Base-by-base conservation (phyloP, 2,797 vertebrate species). In the Microctenopoma steveboyesi region DNA sequence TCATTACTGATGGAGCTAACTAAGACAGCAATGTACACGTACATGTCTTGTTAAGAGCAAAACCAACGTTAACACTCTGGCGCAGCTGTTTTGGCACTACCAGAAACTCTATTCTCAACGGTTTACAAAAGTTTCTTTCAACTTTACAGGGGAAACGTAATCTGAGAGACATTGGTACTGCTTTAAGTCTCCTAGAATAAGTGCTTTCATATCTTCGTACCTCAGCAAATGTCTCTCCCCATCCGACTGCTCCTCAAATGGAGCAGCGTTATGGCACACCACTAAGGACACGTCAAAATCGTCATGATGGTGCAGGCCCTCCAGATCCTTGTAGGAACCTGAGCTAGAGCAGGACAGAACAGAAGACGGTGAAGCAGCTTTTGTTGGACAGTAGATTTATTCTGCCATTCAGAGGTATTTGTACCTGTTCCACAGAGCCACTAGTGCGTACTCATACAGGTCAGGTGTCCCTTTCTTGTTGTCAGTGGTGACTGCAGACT, bases 231-330 rank as follows among this genome's bases (percentile, higher is more conserved):
- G 96, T 71, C 95, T 92, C 87, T 99, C 97, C 14, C 93, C 95
- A n/a, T 99, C 97, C 0, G 95, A 95, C 91, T 98, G 97, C 67
- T 99, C 97, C 88, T 99, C 97, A 67, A 99, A 98, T 0, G 97
- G 97, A 39, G 88, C 95, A 0, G 97, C 96, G 0, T 95, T 95
- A 81, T 99, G 98, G 79, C 96, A 98, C 67, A 99, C 96, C 68
- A 99, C 94, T 78, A 99, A 92, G 30, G 98, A 98, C 64, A 99
- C 98, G 0, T 99, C 98, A 1, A 99, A 99, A 84, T 98, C 98
- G 10, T 99, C 98, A 0, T 98, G 96, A 88, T 98, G 97, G 60
- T 94, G 95, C 46, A 97, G 92, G 22, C 98, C 98, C 81, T 99
- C 98, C 4, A 96, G 94, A 77, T 99, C 98, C 81, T 96, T 97